Base-by-base conservation (phyloP, 2,113 vertebrate genomes). In the Heteronetta atricapilla region DNA sequence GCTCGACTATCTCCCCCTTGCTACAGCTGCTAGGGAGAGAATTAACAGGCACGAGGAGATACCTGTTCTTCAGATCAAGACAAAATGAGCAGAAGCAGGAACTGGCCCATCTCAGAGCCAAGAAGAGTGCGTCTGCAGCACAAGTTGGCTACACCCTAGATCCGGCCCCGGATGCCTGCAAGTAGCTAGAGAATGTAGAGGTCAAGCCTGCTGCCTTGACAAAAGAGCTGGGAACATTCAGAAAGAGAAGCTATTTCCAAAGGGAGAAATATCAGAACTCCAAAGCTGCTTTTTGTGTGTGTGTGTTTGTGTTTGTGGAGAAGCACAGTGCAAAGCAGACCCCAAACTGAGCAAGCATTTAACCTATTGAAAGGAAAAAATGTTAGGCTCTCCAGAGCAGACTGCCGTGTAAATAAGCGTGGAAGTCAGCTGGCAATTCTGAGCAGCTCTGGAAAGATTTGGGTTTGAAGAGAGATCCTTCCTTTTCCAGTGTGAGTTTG, bases 41-140 rank as follows among this genome's bases (percentile, higher is more conserved):
- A 64, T 70, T 73, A 77, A 63, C 31, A 88, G 80, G 40, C 55
- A 83, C 3, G 7, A 4, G 40, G 17, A 44, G 44, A 59, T 60
- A 74, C 21, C 21, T 44, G 7, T 42, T 82, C 40, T 80, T 69
- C 72, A 59, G 25, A 66, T 50, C 38, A 74, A 44, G 46, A 86
- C n/a, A 88, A 77, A 88, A 83, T 33, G 31, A 81, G 21, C 50
- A 80, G 76, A 89, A 81, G 76, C 52, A 90, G 86, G n/a, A 91
- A 86, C 18, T 50, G 50, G 21, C 36, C 31, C 22, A 20, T 70
- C 14, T 62, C 13, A 16, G 76, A 88, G 64, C n/a, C 63, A 90
- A 66, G 60, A 75, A 44, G 29, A 44, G 17, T 58, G 31, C 21
- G n/a, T 80, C 63, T 66, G 26, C 34, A 66, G 75, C 66, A 21